phyloP scores from a whole-genome alignment of 2,113 vertebrate species.

The Clarias magur region DNA sequence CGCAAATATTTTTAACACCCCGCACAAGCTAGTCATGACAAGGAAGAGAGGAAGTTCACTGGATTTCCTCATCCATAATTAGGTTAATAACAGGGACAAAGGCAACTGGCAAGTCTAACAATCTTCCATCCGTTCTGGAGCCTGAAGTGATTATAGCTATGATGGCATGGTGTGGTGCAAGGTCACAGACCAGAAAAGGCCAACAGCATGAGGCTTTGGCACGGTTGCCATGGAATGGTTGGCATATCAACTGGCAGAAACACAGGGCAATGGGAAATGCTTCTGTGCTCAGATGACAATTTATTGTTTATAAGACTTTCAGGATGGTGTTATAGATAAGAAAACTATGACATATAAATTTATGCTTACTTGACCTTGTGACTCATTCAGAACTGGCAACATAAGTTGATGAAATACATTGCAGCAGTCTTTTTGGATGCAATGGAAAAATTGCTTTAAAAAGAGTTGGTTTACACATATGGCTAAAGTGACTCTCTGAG shows the following conservation, averaged over 20 bases:
- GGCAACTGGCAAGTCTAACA: constrained; percentile 25
- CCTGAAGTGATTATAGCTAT: constrained; percentile 35
- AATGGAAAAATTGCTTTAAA: background rate
- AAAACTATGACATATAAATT: background rate
- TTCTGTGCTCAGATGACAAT: background rate
- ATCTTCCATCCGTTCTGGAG: constrained; percentile 25
- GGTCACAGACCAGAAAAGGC: constrained; percentile 44
- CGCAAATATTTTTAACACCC: background rate
- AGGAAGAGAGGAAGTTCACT: background rate
- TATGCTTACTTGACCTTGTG: background rate
- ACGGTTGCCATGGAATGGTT: constrained; percentile 29
- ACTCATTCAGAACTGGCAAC: background rate
- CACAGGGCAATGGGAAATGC: constrained; percentile 13
- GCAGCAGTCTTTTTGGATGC: background rate
- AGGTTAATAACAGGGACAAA: constrained; percentile 25
- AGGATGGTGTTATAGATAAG: background rate
- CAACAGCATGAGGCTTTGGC: constrained; percentile 26
- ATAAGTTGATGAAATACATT: background rate
- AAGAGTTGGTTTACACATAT: background rate
- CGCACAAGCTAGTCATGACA: background rate
- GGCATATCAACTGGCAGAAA: constrained; percentile 35
- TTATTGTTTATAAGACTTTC: background rate
- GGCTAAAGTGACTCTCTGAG: background rate
- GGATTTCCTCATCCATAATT: constrained; percentile 39
- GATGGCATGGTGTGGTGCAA: constrained; percentile 29